Evolutionary conservation across 2,113 vertebrate genomes (phyloP), one percentile per base, ranked within the genome.

Genomic region (Oryzias curvinotus): DNA sequence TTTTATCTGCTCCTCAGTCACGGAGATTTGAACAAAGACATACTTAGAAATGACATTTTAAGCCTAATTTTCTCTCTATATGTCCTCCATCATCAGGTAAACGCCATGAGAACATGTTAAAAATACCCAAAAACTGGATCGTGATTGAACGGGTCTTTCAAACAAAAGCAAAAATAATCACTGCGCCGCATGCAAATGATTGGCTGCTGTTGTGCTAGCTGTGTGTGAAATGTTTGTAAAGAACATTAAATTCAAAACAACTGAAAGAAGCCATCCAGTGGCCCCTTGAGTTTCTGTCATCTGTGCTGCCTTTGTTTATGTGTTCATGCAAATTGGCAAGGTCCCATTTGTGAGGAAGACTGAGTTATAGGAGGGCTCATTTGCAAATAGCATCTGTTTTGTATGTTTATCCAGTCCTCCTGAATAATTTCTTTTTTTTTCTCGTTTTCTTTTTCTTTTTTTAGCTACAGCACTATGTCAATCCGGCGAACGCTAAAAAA

Each of bases 401-500:
- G 57, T 56, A 12, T 71, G 16, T 68, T 80, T 55, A 62, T 68
- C 7, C 19, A 25, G n/a, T 44, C 52, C 47, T 26, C 19, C 17
- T 17, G 21, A 26, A 19, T 46, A 59, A 19, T 59, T 62, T 43
- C 21, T 15, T 28, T 60, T 45, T 18, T 14, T 51, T 25, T 54
- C 2, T 43, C 51, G 3, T 65, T 56, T 57, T 23, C 36, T 54
- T 4, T 57, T 43, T 44, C 14, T 41, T 18, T 51, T 71, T 58
- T 55, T 85, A 98, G 97, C 75, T 95, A 91, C 5, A 97, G 94
- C 85, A 97, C 95, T 0, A 87, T 98, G 65, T 95, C 95, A 4
- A 96, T 94, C 86, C 91, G 96, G 82, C 93, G 94, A 83, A 95
- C 96, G 0, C 85, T 98, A 84, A 98, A 97, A 85, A 98, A 98